These are phyloP conservation scores for Gandaritis pyraliata DNA, from an alignment of 2,888 invertebrate genomes.

Conservation along the genomic window DNA sequence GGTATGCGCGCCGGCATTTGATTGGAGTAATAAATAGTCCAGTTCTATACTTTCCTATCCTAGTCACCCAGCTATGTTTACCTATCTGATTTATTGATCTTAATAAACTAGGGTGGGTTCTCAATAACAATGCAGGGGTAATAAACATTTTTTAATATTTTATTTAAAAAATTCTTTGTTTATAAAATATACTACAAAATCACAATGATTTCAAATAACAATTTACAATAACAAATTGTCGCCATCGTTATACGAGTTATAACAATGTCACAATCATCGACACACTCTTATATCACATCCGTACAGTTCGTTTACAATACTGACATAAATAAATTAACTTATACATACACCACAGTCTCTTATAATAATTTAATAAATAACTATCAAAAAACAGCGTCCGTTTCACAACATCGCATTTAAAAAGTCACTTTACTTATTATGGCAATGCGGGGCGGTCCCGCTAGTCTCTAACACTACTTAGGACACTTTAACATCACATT, in stretches of 20 bases:
- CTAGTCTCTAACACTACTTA: slow-evolving; percentile 82
- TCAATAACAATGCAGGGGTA: slow-evolving; percentile 43
- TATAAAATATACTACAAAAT: slow-evolving; percentile 71
- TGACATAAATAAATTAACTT: slow-evolving; percentile 83
- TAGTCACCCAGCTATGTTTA: neutral
- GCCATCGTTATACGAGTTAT: slow-evolving; percentile 52
- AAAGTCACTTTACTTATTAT: slow-evolving; percentile 74
- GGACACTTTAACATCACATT: slow-evolving; percentile 84
- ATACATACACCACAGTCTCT: slow-evolving; percentile 74
- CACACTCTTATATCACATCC: slow-evolving; percentile 70
- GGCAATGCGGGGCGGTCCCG: slow-evolving; percentile 76
- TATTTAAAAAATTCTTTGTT: slow-evolving; percentile 68
- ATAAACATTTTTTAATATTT: slow-evolving; percentile 63
- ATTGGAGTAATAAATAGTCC: neutral
- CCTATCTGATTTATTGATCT: neutral
- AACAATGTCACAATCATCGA: slow-evolving; percentile 61
- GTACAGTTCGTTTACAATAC: slow-evolving; percentile 74
- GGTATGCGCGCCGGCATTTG: neutral
- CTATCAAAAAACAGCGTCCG: slow-evolving; percentile 67
- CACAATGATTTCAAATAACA: slow-evolving; percentile 67
- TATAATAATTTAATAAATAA: slow-evolving; percentile 82
- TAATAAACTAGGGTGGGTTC: neutral
- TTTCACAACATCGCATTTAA: slow-evolving; percentile 60
- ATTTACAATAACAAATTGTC: slow-evolving; percentile 64
- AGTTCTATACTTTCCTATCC: neutral